phyloP scores from a whole-genome alignment of 2,888 invertebrate genomes.

The Orthosia gracilis region DNA sequence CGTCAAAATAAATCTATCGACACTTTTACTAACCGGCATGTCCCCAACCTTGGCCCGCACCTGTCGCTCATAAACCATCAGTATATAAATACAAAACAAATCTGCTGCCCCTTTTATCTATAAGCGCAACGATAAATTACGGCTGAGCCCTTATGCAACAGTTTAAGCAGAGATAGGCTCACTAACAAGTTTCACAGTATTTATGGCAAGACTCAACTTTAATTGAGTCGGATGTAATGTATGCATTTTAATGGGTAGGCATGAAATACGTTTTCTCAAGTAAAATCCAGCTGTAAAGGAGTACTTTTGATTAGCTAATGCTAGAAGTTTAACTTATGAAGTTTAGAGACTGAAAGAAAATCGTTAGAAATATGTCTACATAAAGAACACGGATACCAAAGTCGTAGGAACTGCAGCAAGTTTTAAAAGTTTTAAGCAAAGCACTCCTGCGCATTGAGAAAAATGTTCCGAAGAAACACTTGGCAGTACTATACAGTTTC shows the following conservation, averaged over 20 bases:
- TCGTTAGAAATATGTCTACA: no score
- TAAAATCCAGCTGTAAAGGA: not conserved
- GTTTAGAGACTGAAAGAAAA: not conserved
- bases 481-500: no score
- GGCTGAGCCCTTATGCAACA: conserved; percentile 61
- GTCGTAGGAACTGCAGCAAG: not conserved
- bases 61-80: conserved; percentile 81
- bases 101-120: conserved; percentile 77
- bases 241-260: conserved; percentile 18
- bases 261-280: not conserved
- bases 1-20: conserved; percentile 29
- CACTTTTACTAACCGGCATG: conserved; percentile 11
- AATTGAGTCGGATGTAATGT: conserved; percentile 51
- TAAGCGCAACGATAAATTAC: conserved; percentile 69
- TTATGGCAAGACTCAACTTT: conserved; percentile 45
- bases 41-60: conserved; percentile 67
- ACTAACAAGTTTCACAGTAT: conserved; percentile 59
- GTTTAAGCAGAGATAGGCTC: conserved; percentile 61
- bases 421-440: not conserved
- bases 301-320: not conserved
- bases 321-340: not conserved
- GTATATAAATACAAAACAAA: conserved; percentile 77
- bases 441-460: no score
- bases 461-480: no score
- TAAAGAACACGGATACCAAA: not conserved